phyloP scores from a whole-genome alignment of 2,113 vertebrate species.

The Psilopsiagon aymara region DNA sequence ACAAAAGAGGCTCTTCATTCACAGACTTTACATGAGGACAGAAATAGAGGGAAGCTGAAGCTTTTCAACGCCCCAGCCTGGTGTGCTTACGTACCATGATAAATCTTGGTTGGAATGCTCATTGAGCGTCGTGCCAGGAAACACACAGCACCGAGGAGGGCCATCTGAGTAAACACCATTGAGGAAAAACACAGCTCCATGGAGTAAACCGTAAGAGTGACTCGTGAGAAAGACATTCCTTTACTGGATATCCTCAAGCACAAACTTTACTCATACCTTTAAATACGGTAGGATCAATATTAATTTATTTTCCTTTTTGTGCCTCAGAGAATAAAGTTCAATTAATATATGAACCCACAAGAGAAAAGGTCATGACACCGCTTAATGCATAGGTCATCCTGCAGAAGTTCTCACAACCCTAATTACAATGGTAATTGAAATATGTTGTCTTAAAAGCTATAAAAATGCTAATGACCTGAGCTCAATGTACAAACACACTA shows the following conservation, averaged over 20 bases:
- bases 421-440: conserved; percentile 69
- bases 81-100: conserved; percentile 87
- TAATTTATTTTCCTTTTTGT: conserved; percentile 72
- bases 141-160: conserved; percentile 80
- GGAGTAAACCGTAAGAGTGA: conserved; percentile 68
- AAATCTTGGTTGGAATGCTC: conserved; percentile 89
- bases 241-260: conserved; percentile 83
- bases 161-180: conserved; percentile 81
- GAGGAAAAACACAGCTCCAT: conserved; percentile 78
- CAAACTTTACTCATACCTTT: conserved; percentile 84
- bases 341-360: conserved; percentile 71
- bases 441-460: conserved; percentile 64
- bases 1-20: conserved; percentile 80
- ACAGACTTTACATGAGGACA: conserved; percentile 75
- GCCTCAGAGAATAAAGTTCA: conserved; percentile 71
- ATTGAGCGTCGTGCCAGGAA: conserved; percentile 81
- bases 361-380: conserved; percentile 69
- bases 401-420: conserved; percentile 72
- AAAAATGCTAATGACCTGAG: conserved; percentile 58
- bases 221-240: conserved; percentile 51
- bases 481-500: conserved; percentile 20
- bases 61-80: conserved; percentile 73
- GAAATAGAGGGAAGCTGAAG: conserved; percentile 68
- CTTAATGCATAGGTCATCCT: conserved; percentile 63
- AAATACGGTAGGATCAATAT: conserved; percentile 92